Conservation (phyloP, 2,888 invertebrate genomes). For the Lamproptera curius region DNA sequence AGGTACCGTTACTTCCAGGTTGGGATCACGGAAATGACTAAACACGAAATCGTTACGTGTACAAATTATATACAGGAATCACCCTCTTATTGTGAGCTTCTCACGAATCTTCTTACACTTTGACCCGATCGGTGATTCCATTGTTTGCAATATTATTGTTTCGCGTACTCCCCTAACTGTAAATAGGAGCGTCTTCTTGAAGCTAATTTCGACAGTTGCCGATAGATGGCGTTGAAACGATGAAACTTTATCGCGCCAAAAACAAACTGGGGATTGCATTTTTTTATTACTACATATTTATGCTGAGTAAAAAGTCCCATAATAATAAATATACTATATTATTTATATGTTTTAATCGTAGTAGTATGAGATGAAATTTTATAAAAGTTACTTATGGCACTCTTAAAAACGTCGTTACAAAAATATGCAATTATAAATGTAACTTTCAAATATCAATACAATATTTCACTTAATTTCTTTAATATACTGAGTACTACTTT, state of each 20-base stretch:
- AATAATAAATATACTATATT: too few relatives aligned
- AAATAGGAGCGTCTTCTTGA: background rate
- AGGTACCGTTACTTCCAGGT: slow-evolving; percentile 60
- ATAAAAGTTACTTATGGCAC: too few relatives aligned
- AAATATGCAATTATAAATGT: too few relatives aligned
- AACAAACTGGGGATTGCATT: too few relatives aligned
- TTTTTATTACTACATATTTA: too few relatives aligned
- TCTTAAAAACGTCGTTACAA: too few relatives aligned
- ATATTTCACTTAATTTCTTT: too few relatives aligned
- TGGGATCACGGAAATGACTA: slow-evolving; percentile 55
- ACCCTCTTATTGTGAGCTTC: slow-evolving; percentile 54
- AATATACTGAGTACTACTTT: too few relatives aligned
- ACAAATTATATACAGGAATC: slow-evolving; percentile 60
- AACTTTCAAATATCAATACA: too few relatives aligned
- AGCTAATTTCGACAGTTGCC: background rate
- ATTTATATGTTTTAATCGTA: too few relatives aligned
- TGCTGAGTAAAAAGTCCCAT: too few relatives aligned
- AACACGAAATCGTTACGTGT: slow-evolving; percentile 42
- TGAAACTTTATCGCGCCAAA: background rate
- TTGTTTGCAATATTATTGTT: slow-evolving; percentile 63
- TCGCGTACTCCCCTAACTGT: slow-evolving; percentile 50
- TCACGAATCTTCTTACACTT: slow-evolving; percentile 54
- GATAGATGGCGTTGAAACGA: slow-evolving; percentile 16
- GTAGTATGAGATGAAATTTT: too few relatives aligned
- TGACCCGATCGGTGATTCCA: slow-evolving; percentile 47